phyloP scores from a whole-genome alignment of 2,797 vertebrate genomes.

The Danio aesculapii region DNA sequence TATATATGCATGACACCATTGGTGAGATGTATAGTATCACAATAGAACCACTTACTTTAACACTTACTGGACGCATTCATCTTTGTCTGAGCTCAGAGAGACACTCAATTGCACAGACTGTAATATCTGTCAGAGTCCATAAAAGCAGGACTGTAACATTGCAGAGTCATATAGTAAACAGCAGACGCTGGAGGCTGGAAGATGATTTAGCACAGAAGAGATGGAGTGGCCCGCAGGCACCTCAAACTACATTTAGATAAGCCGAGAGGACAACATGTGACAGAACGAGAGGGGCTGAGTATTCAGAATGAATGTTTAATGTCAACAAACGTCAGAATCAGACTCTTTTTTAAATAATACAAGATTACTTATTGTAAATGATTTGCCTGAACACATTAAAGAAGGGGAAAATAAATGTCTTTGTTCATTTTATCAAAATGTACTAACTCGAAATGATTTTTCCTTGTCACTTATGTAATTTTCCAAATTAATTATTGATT shows the following conservation, averaged over 20 bases:
- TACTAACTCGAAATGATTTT: neutral
- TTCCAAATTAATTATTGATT: slow-evolving; percentile 20
- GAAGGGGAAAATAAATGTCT: neutral
- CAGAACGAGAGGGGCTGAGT: neutral
- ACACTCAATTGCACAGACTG: slow-evolving; percentile 4
- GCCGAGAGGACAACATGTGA: neutral
- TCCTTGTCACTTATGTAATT: slow-evolving; percentile 4
- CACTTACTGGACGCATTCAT: neutral
- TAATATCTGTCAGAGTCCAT: slow-evolving; percentile 29
- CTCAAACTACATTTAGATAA: slow-evolving; percentile 13
- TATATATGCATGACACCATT: too few species aligned
- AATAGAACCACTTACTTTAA: neutral
- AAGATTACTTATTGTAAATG: neutral
- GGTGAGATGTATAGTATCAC: neutral
- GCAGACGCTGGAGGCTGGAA: slow-evolving; percentile 9
- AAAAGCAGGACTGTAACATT: slow-evolving; percentile 36
- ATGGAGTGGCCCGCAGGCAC: neutral
- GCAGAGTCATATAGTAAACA: neutral
- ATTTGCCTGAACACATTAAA: neutral
- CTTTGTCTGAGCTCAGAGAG: neutral
- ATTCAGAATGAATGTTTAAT: neutral
- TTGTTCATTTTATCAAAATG: slow-evolving; percentile 5
- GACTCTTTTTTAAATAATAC: neutral
- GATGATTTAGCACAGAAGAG: slow-evolving; percentile 29
- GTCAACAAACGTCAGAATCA: neutral